phyloP scores from a whole-genome alignment of 2,888 invertebrate genomes.

The Acrocyrtus sp. region DNA sequence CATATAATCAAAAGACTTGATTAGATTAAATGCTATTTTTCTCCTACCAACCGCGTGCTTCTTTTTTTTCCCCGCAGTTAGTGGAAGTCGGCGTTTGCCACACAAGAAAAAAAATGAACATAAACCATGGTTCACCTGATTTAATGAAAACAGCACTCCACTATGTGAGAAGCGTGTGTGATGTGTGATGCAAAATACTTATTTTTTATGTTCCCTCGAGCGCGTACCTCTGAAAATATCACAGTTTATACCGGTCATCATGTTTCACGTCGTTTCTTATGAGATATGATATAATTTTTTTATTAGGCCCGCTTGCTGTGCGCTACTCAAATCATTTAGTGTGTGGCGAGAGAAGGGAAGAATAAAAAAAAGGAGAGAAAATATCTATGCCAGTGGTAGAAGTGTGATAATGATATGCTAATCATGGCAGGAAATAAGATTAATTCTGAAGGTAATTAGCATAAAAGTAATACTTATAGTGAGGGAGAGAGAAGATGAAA shows the following conservation, averaged over 20 bases:
- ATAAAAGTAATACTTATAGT: too few species aligned
- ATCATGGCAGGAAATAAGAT: conserved; percentile 17
- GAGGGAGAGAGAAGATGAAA: conserved; percentile 9
- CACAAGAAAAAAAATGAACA: too few species aligned
- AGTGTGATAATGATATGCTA: conserved; percentile 25
- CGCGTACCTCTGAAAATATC: too few species aligned
- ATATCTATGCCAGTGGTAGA: neutral
- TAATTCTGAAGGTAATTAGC: conserved; percentile 9
- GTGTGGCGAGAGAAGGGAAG: neutral
- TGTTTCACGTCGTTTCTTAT: conserved; percentile 10
- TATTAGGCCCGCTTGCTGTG: neutral
- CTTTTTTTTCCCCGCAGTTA: neutral
- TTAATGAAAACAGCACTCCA: too few species aligned
- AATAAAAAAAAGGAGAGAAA: neutral
- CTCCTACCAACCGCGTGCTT: neutral
- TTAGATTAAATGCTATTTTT: conserved; percentile 27
- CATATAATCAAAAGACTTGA: conserved; percentile 13
- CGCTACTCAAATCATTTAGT: neutral
- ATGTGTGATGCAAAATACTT: too few species aligned
- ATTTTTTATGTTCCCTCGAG: too few species aligned
- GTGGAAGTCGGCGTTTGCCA: too few species aligned
- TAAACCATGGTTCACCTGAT: too few species aligned
- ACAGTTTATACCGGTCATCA: too few species aligned
- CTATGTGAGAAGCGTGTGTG: too few species aligned
- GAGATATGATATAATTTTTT: neutral